Percentiles rank a stretch among this genome's conserved stretches.
Conservation (phyloP, 2,888 invertebrate genomes). For the Phania funesta region DNA sequence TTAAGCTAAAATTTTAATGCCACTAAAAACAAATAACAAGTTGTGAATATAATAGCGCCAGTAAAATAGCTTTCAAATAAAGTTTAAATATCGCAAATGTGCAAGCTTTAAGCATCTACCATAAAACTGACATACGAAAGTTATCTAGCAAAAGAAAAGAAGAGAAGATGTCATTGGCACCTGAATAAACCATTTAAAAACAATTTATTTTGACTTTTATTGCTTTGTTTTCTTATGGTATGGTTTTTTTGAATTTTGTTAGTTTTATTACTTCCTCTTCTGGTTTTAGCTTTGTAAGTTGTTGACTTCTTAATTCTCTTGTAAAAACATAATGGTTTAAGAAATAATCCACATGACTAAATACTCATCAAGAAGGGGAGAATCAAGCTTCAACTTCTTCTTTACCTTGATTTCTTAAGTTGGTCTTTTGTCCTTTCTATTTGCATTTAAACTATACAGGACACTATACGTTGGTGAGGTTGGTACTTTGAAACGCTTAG, state of each 20-base stretch:
- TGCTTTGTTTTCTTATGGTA: neutral
- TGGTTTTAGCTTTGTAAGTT: conserved; percentile 48
- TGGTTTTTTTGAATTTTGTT: neutral
- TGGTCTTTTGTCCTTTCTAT: neutral
- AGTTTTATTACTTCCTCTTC: neutral
- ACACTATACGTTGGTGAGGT: neutral
- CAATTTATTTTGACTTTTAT: neutral
- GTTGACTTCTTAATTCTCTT: conserved; percentile 48
- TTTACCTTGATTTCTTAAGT: conserved; percentile 7
- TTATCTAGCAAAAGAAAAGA: neutral
- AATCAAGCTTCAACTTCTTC: conserved; percentile 5
- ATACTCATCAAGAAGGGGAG: neutral
- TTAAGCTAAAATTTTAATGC: neutral
- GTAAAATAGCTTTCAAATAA: too few species aligned
- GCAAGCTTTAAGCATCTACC: too few species aligned
- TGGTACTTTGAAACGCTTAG: too few species aligned
- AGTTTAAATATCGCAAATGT: too few species aligned
- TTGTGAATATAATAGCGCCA: conserved; percentile 5
- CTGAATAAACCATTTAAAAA: conserved; percentile 7
- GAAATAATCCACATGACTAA: conserved; percentile 23
- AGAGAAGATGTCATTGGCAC: conserved; percentile 18
- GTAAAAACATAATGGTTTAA: conserved; percentile 28
- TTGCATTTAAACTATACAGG: neutral
- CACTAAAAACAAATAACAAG: neutral
- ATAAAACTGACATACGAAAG: neutral